Percentiles rank a stretch among this genome's conserved stretches.
phyloP scores from a whole-genome alignment of 2,113 vertebrate species.

The Neolamprologus sp. region DNA sequence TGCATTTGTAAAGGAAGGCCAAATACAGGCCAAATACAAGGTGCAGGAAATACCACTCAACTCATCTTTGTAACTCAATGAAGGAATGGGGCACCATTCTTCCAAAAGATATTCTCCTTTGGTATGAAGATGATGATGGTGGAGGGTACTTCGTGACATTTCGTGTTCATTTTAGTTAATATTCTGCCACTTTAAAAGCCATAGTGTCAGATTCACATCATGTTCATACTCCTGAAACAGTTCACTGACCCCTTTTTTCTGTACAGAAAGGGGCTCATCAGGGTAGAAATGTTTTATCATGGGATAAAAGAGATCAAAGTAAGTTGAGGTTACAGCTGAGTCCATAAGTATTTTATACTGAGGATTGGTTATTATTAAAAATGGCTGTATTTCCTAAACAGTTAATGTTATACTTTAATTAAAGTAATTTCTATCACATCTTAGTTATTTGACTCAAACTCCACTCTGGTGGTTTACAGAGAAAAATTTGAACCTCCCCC shows the following conservation, averaged over 20 bases:
- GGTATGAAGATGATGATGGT: not conserved
- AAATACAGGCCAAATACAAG: not conserved
- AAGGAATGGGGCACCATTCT: not conserved
- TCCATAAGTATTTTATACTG: not conserved
- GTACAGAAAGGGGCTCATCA: not conserved
- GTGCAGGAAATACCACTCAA: not conserved
- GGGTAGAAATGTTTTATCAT: not conserved
- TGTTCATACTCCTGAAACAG: not conserved
- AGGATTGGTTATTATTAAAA: not conserved
- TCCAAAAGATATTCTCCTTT: not conserved
- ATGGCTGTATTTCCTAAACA: accelerated
- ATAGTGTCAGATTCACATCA: not conserved
- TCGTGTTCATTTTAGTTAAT: not conserved
- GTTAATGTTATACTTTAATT: not conserved
- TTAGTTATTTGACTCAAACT: not conserved
- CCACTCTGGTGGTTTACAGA: not conserved
- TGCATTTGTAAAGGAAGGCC: not conserved
- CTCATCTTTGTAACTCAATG: not conserved
- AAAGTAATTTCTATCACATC: not conserved
- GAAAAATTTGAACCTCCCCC: not conserved
- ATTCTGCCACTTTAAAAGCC: not conserved
- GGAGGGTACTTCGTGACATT: not conserved
- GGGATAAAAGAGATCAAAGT: not conserved
- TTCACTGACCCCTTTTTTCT: not conserved
- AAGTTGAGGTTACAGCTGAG: not conserved